phyloP scores from a whole-genome alignment of 2,888 invertebrate genomes.

The Polydrusus tereticollis region DNA sequence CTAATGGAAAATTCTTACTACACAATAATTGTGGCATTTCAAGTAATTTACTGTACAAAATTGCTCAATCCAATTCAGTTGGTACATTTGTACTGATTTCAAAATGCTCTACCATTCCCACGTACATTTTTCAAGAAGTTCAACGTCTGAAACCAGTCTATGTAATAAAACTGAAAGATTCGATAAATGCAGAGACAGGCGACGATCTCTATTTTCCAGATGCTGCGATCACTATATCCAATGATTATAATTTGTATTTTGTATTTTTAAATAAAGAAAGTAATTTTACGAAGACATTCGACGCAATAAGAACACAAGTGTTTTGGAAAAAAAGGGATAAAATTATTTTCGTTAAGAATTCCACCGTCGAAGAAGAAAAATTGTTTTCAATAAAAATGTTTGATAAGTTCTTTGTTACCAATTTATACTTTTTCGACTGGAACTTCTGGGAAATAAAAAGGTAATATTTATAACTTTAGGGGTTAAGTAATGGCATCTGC shows the following conservation, averaged over 20 bases:
- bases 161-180: neutral
- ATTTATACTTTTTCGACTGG: neutral
- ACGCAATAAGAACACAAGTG: neutral
- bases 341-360: neutral
- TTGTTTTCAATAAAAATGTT: neutral
- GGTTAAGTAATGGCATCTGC: too few relatives aligned
- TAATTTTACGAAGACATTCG: neutral
- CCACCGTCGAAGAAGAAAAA: neutral
- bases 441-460: neutral
- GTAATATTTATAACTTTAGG: neutral
- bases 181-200: neutral
- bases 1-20: neutral
- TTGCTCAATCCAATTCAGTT: neutral
- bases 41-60: neutral
- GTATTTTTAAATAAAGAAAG: neutral
- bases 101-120: neutral
- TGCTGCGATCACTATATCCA: neutral
- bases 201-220: neutral
- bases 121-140: neutral
- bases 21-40: neutral
- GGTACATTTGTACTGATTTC: neutral
- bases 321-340: slow-evolving; percentile 10
- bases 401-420: slow-evolving; percentile 3
- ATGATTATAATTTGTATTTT: slow-evolving; percentile 3
- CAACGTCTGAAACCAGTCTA: neutral